Conservation (phyloP, 2,797 vertebrate species). For the Pipistrellus pipistrellus region DNA sequence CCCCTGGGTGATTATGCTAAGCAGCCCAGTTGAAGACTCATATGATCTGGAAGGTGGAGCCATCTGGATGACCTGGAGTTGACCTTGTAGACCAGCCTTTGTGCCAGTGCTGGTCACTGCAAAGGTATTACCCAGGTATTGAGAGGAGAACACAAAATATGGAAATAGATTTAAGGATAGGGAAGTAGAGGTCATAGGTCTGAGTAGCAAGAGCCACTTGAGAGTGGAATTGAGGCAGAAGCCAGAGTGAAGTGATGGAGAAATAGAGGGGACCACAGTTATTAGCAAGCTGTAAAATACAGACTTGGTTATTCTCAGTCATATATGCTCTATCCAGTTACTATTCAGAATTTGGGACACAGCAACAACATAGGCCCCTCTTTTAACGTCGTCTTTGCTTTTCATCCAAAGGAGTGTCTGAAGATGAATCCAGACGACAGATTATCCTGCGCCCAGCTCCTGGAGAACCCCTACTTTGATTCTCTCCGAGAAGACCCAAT, state of each 20-base stretch:
- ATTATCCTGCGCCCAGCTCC: conserved; percentile 92
- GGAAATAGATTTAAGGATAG: neutral
- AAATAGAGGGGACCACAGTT: neutral
- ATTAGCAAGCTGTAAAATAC: neutral
- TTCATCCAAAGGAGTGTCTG: conserved; percentile 89
- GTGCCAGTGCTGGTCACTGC: neutral
- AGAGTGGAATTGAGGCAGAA: neutral
- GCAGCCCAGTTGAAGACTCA: neutral
- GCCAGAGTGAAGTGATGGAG: neutral
- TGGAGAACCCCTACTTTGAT: conserved; percentile 92
- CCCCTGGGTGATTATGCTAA: neutral
- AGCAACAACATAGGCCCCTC: neutral
- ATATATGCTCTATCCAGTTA: neutral
- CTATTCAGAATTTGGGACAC: neutral
- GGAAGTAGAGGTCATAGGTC: neutral
- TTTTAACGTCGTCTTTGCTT: neutral
- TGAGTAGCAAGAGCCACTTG: neutral
- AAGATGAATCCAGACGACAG: conserved; percentile 93
- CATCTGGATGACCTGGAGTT: neutral
- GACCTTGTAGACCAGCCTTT: neutral
- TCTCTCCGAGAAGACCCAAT: conserved; percentile 87
- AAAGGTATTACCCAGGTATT: neutral
- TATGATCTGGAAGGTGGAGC: neutral
- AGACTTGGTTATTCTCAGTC: neutral
- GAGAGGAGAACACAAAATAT: neutral